Percentiles rank a stretch among this genome's conserved stretches.
These are phyloP conservation scores for Zygaena filipendulae DNA, from an alignment of 2,888 invertebrate species.

Conservation along the genomic window DNA sequence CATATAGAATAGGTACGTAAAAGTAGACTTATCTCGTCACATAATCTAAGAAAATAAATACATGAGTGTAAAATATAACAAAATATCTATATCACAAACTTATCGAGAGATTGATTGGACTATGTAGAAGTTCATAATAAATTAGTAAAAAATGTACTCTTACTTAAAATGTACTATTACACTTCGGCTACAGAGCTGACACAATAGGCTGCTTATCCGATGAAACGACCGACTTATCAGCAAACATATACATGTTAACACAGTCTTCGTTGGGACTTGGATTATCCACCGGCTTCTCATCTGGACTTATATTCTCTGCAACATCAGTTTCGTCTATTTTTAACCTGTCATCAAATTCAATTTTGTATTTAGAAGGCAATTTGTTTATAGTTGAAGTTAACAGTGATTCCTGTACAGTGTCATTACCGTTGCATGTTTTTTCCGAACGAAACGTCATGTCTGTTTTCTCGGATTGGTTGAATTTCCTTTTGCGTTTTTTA, in stretches of 20 bases:
- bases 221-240: slow-evolving; percentile 46
- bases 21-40: no score
- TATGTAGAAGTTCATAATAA: no score
- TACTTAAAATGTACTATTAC: no score
- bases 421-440: slow-evolving; percentile 59
- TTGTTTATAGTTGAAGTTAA: slow-evolving; percentile 52
- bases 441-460: slow-evolving; percentile 57
- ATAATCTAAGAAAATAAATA: no score
- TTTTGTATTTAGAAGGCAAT: slow-evolving; percentile 53
- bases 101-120: no score
- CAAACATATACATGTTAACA: slow-evolving; percentile 61
- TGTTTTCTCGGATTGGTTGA: slow-evolving; percentile 52
- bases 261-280: slow-evolving; percentile 56
- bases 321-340: slow-evolving; percentile 39
- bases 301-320: slow-evolving; percentile 49
- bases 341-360: slow-evolving; percentile 46
- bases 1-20: no score
- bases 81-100: no score
- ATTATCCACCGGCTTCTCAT: slow-evolving; percentile 52
- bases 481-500: slow-evolving; percentile 45
- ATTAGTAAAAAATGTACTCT: no score
- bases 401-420: slow-evolving; percentile 56
- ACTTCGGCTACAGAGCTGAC: slow-evolving; percentile 54
- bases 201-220: slow-evolving; percentile 60
- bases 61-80: no score